These are phyloP conservation scores for Coenobita brevimanus DNA, from an alignment of 1,140 invertebrate species.

Conservation along the genomic window DNA sequence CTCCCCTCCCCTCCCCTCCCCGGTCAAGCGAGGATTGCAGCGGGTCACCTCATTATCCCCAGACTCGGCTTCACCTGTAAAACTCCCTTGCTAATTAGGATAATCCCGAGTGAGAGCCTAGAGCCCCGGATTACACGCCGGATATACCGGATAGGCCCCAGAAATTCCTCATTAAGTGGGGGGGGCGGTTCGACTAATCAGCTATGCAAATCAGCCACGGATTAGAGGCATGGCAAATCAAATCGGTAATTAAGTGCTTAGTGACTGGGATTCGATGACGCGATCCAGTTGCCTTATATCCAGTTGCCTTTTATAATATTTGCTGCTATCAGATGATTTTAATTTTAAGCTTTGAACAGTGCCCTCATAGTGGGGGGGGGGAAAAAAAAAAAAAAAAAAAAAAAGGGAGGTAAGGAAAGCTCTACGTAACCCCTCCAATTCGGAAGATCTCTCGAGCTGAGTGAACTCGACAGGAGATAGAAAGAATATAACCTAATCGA, in stretches of 20 bases:
- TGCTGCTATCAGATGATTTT: no score
- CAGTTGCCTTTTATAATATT: no score
- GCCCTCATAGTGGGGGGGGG: no score
- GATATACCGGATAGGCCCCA: slow-evolving; percentile 8
- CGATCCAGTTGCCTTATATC: no score
- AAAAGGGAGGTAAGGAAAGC: no score
- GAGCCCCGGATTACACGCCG: slow-evolving; percentile 22
- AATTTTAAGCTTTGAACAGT: no score
- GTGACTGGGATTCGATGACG: background rate
- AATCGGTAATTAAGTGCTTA: slow-evolving; percentile 31
- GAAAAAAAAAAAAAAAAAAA: no score
- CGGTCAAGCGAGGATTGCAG: background rate
- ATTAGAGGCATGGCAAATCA: slow-evolving; percentile 40
- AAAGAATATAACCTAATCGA: no score
- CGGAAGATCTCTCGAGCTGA: no score
- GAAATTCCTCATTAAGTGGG: slow-evolving; percentile 37
- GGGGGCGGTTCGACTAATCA: slow-evolving; percentile 38
- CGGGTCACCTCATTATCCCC: slow-evolving; percentile 22
- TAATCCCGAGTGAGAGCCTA: slow-evolving; percentile 26
- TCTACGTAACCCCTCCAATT: no score
- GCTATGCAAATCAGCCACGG: slow-evolving; percentile 37
- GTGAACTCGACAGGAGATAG: no score
- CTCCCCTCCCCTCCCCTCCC: background rate
- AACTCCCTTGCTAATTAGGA: slow-evolving; percentile 29
- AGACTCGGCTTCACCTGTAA: slow-evolving; percentile 10